Base-by-base conservation (phyloP, 2,797 vertebrate species). In the Gymnothorax reevesii region DNA sequence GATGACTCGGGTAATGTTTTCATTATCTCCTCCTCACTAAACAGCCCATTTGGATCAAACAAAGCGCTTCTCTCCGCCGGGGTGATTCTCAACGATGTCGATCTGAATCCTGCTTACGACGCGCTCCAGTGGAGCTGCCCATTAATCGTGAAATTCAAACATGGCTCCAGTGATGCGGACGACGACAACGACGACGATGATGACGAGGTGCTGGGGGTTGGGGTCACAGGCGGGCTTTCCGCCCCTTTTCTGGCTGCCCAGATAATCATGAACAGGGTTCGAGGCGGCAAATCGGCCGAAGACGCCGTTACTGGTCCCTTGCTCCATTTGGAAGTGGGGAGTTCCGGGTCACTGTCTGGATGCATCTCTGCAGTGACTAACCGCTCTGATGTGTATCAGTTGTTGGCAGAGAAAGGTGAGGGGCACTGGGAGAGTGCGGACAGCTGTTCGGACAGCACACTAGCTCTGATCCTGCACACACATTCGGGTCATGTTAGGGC, bases 31-130 rank as follows among this genome's bases (percentile, higher is more conserved):
- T 91, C 94, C 57, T 94, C 94, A 0, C 92, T 96, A 83, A 94
- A 95, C 73, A 91, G 92, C 85, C 90, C 92, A 6, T 96, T 96
- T 57, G 94, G 95, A 27, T 95, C 94, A 0, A 88, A 92, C 75
- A 84, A 57, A 57, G 88, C 94, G 59, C 92, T 94, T 52, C 92
- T 91, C 17, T 92, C 93, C 57, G 92, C 92, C 0, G 94, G 95
- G 27, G 84, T 95, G 66, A 85, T 95, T 54, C 89, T 96, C 4
- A 94, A 90, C 87, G 90, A 93, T 86, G 91, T 94, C 52, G 88
- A 69, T 4, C 82, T 87, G 57, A 25, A 86, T n/a, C 55, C 90
- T 8, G 25, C 84, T 2, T 71, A 79, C 4, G n/a, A 57, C 8
- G 22, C 79, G 7, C 73, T 85, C 17, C 71, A 88, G 73, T 95